Conservation (phyloP, 2,888 invertebrate species). For the Troides helena region DNA sequence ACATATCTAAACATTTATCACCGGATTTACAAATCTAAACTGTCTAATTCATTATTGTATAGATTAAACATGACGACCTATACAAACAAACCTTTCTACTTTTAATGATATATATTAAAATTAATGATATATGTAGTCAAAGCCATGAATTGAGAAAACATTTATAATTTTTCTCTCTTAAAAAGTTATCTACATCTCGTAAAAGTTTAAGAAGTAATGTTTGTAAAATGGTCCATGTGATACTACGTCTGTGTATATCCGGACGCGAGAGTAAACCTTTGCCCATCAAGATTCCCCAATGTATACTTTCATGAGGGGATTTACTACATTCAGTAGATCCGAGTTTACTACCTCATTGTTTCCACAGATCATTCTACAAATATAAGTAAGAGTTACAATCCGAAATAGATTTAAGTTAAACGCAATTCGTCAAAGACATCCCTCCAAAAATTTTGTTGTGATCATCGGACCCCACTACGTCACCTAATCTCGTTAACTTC, state of each 20-base stretch:
- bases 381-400: neutral
- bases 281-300: neutral
- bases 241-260: constrained; percentile 5
- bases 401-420: neutral
- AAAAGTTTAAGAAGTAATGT: constrained; percentile 3
- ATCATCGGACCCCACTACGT: neutral
- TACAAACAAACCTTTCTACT: constrained; percentile 23
- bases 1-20: constrained; percentile 55
- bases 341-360: no score
- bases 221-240: constrained; percentile 5
- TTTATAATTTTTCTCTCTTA: neutral
- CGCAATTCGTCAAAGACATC: neutral
- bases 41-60: constrained; percentile 20
- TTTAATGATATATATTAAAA: constrained; percentile 4
- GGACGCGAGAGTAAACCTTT: constrained; percentile 5
- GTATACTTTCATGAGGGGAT: neutral
- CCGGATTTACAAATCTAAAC: constrained; percentile 22
- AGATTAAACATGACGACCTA: constrained; percentile 19
- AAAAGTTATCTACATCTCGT: neutral
- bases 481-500: constrained; percentile 1
- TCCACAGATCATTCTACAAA: neutral
- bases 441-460: neutral
- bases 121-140: neutral
- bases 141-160: constrained; percentile 1
- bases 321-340: neutral